phyloP scores from a whole-genome alignment of 2,113 vertebrate species.

The Nibea albiflora region DNA sequence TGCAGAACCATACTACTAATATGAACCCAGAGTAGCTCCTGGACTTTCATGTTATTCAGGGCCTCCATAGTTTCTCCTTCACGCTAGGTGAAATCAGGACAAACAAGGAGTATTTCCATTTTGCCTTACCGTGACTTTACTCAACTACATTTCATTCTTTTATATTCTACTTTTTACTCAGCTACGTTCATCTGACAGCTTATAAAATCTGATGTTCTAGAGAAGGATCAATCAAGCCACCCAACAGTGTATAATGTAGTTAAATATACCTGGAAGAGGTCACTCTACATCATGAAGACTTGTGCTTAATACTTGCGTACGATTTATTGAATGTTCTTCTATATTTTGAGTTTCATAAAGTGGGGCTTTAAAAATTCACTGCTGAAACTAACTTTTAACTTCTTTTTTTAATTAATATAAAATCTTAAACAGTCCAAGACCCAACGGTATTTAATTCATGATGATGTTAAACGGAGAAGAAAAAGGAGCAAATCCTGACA shows the following conservation, averaged over 20 bases:
- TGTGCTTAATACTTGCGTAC: not conserved
- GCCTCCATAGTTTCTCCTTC: no score
- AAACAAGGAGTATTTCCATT: not conserved
- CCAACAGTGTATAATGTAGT: not conserved
- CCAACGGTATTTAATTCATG: not conserved
- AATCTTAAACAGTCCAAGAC: not conserved
- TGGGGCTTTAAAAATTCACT: no score
- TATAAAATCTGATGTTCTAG: not conserved
- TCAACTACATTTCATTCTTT: no score
- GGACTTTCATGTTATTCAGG: not conserved
- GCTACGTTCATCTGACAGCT: no score
- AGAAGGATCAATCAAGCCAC: not conserved
- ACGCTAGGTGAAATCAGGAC: no score
- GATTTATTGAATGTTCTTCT: no score
- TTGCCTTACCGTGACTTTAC: not conserved
- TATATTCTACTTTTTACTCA: not conserved
- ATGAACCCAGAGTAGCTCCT: not conserved
- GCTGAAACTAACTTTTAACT: not conserved
- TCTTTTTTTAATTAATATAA: not conserved
- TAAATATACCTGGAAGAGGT: not conserved
- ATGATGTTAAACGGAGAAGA: not conserved
- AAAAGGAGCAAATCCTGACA: not conserved
- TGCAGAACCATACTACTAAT: not conserved
- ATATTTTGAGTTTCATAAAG: no score
- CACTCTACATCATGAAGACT: not conserved